These are phyloP conservation scores for Nothocercus nigrocapillus DNA, from an alignment of 2,113 vertebrate genomes.

Conservation along the genomic window DNA sequence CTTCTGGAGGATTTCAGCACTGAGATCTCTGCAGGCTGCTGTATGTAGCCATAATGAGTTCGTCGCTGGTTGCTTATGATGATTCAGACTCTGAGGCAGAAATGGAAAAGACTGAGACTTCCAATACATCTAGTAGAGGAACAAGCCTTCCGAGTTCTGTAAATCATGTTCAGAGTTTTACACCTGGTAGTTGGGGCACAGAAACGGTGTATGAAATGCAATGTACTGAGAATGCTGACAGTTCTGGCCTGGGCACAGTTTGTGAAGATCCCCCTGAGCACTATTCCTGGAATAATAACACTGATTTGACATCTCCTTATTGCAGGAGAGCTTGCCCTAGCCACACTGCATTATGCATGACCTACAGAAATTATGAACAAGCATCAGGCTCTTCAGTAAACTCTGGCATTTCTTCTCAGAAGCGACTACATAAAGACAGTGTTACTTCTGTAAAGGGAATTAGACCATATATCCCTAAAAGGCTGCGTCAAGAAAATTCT, in stretches of 20 bases:
- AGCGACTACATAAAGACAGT: slow-evolving; percentile 40
- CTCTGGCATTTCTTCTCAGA: slow-evolving; percentile 5
- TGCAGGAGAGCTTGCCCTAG: not conserved
- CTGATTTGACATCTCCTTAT: not conserved
- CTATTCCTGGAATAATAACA: not conserved
- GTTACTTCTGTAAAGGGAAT: slow-evolving; percentile 55
- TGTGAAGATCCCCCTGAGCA: not conserved
- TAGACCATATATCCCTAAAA: slow-evolving; percentile 90
- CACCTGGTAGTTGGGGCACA: not conserved
- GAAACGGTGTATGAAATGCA: not conserved
- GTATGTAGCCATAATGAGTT: slow-evolving; percentile 76
- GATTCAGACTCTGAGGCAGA: slow-evolving; percentile 90
- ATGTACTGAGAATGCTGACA: not conserved
- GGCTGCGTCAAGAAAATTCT: slow-evolving; percentile 74
- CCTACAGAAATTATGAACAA: not conserved
- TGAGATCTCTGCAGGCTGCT: not conserved
- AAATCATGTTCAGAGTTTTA: not conserved
- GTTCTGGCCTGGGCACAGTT: not conserved
- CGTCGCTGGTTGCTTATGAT: slow-evolving; percentile 89
- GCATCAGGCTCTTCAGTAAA: not conserved
- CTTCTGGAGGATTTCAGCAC: slow-evolving; percentile 38
- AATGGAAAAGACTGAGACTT: not conserved
- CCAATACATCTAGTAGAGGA: not conserved
- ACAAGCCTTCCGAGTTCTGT: not conserved
- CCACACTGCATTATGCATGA: not conserved